Evolutionary conservation across 2,888 invertebrate genomes (phyloP).

Genomic region (Noctua janthe): DNA sequence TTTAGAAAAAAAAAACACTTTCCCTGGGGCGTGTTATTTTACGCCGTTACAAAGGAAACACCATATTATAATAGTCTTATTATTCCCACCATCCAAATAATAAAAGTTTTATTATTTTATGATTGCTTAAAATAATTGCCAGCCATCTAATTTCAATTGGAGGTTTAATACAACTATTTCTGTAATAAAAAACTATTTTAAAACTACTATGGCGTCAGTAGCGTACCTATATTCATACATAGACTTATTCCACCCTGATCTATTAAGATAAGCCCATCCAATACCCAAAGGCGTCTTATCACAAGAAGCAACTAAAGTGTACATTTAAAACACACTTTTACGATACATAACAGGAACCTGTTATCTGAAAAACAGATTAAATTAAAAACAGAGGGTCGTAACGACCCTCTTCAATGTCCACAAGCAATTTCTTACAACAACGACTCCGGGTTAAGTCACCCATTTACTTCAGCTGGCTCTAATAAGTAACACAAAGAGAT

Average conservation of each 20-base stretch:
- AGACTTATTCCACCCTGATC: too few relatives aligned
- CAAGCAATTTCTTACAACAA: conserved; percentile 58
- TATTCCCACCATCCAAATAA: too few relatives aligned
- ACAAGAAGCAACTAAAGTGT: neutral
- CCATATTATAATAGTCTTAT: neutral
- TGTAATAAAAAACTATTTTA: neutral
- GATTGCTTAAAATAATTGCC: neutral
- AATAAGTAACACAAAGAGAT: conserved; percentile 55
- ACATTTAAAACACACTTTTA: conserved; percentile 32
- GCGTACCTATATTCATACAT: neutral
- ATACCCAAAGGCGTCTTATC: neutral
- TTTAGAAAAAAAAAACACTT: neutral
- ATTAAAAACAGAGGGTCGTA: conserved; percentile 60
- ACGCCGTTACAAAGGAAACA: neutral
- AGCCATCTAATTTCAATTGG: neutral
- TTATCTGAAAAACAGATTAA: conserved; percentile 51
- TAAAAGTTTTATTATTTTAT: neutral
- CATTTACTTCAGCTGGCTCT: conserved; percentile 63
- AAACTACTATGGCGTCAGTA: neutral
- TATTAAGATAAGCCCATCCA: neutral
- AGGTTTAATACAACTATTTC: neutral
- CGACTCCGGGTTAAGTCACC: conserved; percentile 54
- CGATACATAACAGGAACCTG: conserved; percentile 34
- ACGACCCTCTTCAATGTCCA: conserved; percentile 63
- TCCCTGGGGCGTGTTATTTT: neutral